Base-by-base conservation (phyloP, 2,797 vertebrate species). In the Crax fasciolata region DNA sequence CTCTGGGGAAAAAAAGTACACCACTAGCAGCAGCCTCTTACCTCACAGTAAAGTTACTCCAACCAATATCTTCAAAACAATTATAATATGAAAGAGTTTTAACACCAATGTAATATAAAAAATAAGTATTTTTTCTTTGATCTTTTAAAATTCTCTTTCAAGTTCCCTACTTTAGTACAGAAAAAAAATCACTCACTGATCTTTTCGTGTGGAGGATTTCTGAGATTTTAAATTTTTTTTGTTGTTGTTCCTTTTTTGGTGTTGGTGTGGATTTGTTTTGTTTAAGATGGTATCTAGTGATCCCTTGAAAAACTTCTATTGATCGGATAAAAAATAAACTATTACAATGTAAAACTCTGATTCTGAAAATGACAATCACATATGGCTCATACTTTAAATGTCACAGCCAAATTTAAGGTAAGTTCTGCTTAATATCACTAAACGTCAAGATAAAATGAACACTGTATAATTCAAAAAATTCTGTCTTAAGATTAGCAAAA, bases 391-490 rank as follows among this genome's bases (percentile, higher is more conserved):
- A n/a, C 58, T 93, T 72, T 75, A 84, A 91, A 73, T 5, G 27
- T 19, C 82, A 62, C 39, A 61, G 72, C 49, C 30, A 84, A 10
- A 79, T 87, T 95, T 83, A 89, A 86, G 54, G 30, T 72, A 89
- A 62, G 13, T 54, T 90, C 27, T 62, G 46, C 25, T 67, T 89
- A 79, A 76, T 44, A 75, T 7, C 8, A 52, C 23, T 79, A 70
- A 92, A 58, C 30, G 62, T 30, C 62, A 80, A 63, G 11, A 82
- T 16, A 32, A 68, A 87, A 63, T 57, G 8, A 61, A 3, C 6
- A 25, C 38, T 44, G 58, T 24, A 11, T 7, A 59, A 30, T 35
- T 74, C 1, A 4, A 43, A 73, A 59, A 6, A 54, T 77, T 74
- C 41, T 54, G 1, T 18, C n/a, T 65, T 72, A 84, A 46, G 25